Evolutionary conservation across 64 coral and sea anemone genomes (phyloP).

Genomic region (Catalaphyllia jardinei): DNA sequence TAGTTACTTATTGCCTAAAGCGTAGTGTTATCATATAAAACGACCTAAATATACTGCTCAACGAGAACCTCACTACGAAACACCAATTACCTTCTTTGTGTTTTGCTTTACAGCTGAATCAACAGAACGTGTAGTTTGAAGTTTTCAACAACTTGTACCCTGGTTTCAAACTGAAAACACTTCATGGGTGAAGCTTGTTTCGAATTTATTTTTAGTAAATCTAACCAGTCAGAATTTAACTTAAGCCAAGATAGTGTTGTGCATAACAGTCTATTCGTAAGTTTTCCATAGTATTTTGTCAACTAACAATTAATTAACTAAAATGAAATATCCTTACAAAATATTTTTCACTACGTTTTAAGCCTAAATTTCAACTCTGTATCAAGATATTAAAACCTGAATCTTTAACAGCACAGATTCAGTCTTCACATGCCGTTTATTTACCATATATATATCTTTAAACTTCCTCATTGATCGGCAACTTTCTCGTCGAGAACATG

Average conservation of each 20-base stretch:
- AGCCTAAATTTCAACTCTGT: too few species aligned
- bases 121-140: background rate
- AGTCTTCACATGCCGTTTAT: too few species aligned
- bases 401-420: too few species aligned
- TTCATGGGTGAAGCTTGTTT: background rate
- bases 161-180: background rate
- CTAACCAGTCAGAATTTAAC: background rate
- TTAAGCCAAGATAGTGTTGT: background rate
- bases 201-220: background rate
- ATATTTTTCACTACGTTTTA: too few species aligned
- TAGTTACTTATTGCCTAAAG: too few species aligned
- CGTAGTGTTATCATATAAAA: background rate
- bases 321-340: too few species aligned
- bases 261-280: background rate
- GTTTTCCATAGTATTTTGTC: background rate
- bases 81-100: background rate
- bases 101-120: background rate
- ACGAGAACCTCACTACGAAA: background rate
- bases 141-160: background rate
- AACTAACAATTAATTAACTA: too few species aligned
- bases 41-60: background rate
- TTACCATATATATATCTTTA: too few species aligned
- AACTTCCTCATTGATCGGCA: too few species aligned
- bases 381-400: too few species aligned
- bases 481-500: too few species aligned